Evolutionary conservation across 2,888 invertebrate genomes (phyloP).

Genomic region (Sycophila texana): DNA sequence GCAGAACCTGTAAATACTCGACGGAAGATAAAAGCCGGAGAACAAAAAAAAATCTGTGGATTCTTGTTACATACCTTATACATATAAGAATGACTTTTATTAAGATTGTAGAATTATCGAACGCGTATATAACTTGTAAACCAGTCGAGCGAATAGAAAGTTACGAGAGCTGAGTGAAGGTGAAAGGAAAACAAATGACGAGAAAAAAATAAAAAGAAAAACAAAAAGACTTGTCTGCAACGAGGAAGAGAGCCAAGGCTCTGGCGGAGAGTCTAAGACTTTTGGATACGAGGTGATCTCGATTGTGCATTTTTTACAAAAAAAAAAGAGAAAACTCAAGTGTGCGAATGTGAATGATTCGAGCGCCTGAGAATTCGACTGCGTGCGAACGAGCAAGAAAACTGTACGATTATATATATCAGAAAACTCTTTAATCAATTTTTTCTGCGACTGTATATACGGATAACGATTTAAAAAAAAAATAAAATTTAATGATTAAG

Average conservation of each 20-base stretch:
- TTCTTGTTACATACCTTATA: constrained; percentile 67
- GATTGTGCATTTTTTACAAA: constrained; percentile 57
- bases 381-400: constrained; percentile 1
- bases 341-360: neutral
- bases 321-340: constrained; percentile 3
- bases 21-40: constrained; percentile 31
- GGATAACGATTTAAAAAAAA: constrained; percentile 46
- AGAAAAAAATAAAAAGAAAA: neutral
- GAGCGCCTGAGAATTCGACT: neutral
- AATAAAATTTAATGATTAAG: constrained; percentile 36
- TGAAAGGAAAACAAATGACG: constrained; percentile 8
- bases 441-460: constrained; percentile 64
- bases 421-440: constrained; percentile 60
- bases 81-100: constrained; percentile 51
- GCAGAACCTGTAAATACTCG: constrained; percentile 50
- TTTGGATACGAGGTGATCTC: constrained; percentile 50
- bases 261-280: constrained; percentile 47
- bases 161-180: constrained; percentile 21
- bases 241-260: constrained; percentile 47
- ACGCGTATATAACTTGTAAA: constrained; percentile 43
- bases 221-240: constrained; percentile 51
- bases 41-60: constrained; percentile 52
- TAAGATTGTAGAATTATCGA: constrained; percentile 46
- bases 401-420: constrained; percentile 55
- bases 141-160: constrained; percentile 30